Percentiles rank a stretch among this genome's conserved stretches.
Evolutionary conservation across 2,797 vertebrate genomes (phyloP).

Genomic region (Poecilia wingei): DNA sequence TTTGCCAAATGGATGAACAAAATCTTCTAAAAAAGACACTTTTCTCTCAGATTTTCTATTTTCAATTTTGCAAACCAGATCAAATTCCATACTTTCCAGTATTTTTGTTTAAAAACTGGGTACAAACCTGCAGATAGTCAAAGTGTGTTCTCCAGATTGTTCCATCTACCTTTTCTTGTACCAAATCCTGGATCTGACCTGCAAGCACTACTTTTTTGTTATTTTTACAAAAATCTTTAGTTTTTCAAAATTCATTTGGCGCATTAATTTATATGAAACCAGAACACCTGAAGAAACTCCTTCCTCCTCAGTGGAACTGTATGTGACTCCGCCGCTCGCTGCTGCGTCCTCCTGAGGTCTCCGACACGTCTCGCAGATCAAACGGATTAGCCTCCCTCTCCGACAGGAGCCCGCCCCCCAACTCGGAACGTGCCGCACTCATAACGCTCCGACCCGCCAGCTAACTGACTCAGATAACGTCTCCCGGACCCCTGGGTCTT

Average conservation of each 20-base stretch:
- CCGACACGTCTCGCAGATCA: conserved; percentile 76
- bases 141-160: background rate
- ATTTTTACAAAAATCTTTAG: background rate
- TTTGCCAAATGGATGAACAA: background rate
- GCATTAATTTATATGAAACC: background rate
- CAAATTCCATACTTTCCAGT: background rate
- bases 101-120: background rate
- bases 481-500: conserved; percentile 59
- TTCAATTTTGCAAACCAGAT: background rate
- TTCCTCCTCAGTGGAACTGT: conserved; percentile 53
- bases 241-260: conserved; percentile 28
- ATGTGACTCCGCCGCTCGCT: conserved; percentile 69
- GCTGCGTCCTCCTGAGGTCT: conserved; percentile 75
- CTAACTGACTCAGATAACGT: conserved; percentile 64
- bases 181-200: background rate
- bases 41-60: background rate
- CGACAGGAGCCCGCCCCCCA: conserved; percentile 50
- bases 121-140: too few species aligned
- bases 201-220: background rate
- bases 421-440: conserved; percentile 46
- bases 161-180: background rate
- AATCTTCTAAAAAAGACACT: background rate
- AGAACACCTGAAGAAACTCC: background rate
- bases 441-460: conserved; percentile 48
- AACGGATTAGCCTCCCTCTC: conserved; percentile 73